Conservation (phyloP, 2,113 vertebrate genomes). For the Nibea coibor region DNA sequence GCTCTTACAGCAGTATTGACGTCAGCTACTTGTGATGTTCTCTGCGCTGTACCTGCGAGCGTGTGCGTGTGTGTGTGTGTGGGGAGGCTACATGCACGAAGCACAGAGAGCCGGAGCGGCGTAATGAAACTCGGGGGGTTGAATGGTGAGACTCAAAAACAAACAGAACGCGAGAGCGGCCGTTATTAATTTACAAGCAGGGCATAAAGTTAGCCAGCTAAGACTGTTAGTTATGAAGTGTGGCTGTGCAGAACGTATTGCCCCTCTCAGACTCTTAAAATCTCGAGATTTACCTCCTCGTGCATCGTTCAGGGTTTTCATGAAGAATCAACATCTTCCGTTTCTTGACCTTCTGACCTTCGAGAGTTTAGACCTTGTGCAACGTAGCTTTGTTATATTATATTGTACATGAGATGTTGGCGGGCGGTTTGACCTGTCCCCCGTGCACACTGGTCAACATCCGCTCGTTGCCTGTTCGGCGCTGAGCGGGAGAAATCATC, state of each 20-base stretch:
- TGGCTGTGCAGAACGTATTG: neutral
- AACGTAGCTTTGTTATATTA: neutral
- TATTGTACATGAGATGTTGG: too few species aligned
- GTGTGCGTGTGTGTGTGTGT: neutral
- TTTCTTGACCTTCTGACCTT: neutral
- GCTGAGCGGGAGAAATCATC: too few species aligned
- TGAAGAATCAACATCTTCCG: neutral
- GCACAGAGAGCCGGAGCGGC: constrained; percentile 9
- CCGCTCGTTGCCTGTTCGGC: neutral
- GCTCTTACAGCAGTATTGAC: constrained; percentile 69
- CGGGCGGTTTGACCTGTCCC: neutral
- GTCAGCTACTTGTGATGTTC: constrained; percentile 74
- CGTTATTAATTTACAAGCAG: constrained; percentile 4
- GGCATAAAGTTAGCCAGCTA: neutral
- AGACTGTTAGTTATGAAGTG: neutral
- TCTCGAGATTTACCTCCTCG: neutral
- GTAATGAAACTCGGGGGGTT: constrained; percentile 26
- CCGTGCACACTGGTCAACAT: neutral
- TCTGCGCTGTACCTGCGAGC: constrained; percentile 41
- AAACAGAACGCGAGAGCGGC: constrained; percentile 22
- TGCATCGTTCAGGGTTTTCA: neutral
- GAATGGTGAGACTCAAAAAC: constrained; percentile 33
- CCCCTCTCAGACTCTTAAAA: neutral
- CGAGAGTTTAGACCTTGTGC: neutral
- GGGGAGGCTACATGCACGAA: constrained; percentile 41